A percentile compares a stretch with the other conserved stretches of the same genome.
These are phyloP conservation scores for Pachyseris speciosa DNA, from an alignment of 64 coral and sea anemone genomes.

Conservation along the genomic window DNA sequence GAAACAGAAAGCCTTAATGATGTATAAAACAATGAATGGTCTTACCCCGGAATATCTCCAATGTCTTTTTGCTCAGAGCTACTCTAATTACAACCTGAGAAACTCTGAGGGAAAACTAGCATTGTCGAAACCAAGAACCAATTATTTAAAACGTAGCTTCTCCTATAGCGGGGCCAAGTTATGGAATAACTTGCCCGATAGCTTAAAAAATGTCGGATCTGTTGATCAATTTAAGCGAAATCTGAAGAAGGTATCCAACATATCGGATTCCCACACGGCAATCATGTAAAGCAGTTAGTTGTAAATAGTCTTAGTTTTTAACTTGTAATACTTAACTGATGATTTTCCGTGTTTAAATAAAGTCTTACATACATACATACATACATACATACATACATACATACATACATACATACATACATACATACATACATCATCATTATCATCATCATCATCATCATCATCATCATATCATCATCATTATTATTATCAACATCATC, in stretches of 20 bases:
- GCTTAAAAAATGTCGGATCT: neutral
- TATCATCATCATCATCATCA: no score
- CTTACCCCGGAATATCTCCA: constrained; percentile 7
- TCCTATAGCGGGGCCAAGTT: constrained; percentile 10
- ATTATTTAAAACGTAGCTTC: constrained; percentile 24
- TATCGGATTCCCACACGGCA: neutral
- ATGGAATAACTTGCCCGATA: constrained; percentile 7
- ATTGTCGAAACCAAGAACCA: constrained; percentile 11
- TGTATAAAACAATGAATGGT: constrained; percentile 35
- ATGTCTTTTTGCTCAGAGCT: constrained; percentile 2
- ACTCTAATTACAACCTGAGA: constrained; percentile 10
- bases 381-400: no score
- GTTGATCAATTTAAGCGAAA: neutral
- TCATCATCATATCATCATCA: no score
- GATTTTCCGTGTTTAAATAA: no score
- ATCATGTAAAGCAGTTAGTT: no score
- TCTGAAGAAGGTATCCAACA: neutral
- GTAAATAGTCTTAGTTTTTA: no score
- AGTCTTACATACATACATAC: no score
- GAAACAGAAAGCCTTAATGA: constrained; percentile 47
- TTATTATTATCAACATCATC: no score
- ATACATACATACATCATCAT: no score
- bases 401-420: no score
- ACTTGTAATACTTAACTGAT: no score
- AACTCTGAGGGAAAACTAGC: constrained; percentile 5